Evolutionary conservation across 1,140 invertebrate genomes (phyloP), one percentile per base, ranked within the genome.

Genomic region (Coptotermes formosanus): DNA sequence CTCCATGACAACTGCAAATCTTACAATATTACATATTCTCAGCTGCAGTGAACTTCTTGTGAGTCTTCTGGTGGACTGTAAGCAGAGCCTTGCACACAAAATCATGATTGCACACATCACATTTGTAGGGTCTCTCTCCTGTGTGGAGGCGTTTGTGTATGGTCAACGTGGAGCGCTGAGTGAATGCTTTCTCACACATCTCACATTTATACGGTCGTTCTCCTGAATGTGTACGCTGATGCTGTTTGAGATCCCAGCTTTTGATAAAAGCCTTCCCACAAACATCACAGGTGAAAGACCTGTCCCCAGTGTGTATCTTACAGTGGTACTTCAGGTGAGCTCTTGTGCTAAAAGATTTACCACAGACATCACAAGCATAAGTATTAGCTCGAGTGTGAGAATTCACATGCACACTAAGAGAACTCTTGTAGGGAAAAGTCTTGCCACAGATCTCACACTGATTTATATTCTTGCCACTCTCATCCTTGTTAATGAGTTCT

Each of bases 41-140:
- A 21, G 52, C 52, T 55, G 4, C 19, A 21, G 16, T 19, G 52
- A 2, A 55, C 64, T 75, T 75, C n/a, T 55, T 59, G 44, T 84
- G 86, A 52, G n/a, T 82, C 85, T 89, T 88, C 85, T 86, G 88
- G 85, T 90, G 89, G 19, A 86, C 86, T 85, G 88, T 88, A 30
- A 89, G 82, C 55, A 88, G 81, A 86, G 83, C 88, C 84, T 87
- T 87, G 45, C 88, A 87, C 43, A 88, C 88, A 87, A 92, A 95
- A 0, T 93, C 93, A 88, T 95, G 94, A 12, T 92, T 90, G 89
- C 96, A 97, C 84, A 93, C 92, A 82, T 91, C 91, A 89, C 95
- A 96, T 88, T 93, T 92, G 89, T 96, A 96, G 0, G 96, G 96
- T 87, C 95, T 92, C 88, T 96, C 94, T 19, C 96, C 96, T 38